A percentile compares a stretch with the other conserved stretches of the same genome.
These are phyloP conservation scores for Tenthredo scrophulariae DNA, from an alignment of 2,888 invertebrate genomes.

Conservation along the genomic window DNA sequence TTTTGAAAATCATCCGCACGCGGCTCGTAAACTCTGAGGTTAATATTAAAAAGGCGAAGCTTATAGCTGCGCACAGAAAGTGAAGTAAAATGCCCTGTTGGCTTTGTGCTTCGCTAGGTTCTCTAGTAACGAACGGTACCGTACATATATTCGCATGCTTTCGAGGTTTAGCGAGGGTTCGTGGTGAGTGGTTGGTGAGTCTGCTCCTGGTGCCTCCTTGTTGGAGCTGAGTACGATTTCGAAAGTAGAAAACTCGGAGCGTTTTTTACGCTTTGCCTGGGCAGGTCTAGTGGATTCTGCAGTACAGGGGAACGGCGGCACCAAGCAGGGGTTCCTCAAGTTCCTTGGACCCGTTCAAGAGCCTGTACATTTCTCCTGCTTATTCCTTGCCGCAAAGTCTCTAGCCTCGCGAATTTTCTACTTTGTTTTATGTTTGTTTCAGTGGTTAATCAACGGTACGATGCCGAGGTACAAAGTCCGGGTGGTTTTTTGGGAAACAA, in stretches of 20 bases:
- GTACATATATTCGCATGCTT: slow-evolving; percentile 10
- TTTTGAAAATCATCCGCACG: no score
- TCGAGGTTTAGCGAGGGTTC: slow-evolving; percentile 25
- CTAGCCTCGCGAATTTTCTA: slow-evolving; percentile 33
- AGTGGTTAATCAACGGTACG: slow-evolving; percentile 81
- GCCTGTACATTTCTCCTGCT: slow-evolving; percentile 25
- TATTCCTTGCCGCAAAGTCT: slow-evolving; percentile 57
- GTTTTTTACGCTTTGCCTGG: slow-evolving; percentile 33
- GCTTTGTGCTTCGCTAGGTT: slow-evolving; percentile 38
- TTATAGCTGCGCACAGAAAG: background rate
- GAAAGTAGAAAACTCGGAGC: slow-evolving; percentile 43
- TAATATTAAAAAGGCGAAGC: slow-evolving; percentile 10
- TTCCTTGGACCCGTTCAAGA: slow-evolving; percentile 34
- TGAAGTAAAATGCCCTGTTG: slow-evolving; percentile 12
- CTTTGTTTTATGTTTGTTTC: slow-evolving; percentile 62
- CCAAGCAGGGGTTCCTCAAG: slow-evolving; percentile 26
- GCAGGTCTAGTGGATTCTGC: slow-evolving; percentile 44
- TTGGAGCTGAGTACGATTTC: slow-evolving; percentile 44
- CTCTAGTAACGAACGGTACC: slow-evolving; percentile 27
- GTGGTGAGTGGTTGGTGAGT: slow-evolving; percentile 48
- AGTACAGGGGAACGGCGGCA: slow-evolving; percentile 2
- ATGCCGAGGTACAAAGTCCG: slow-evolving; percentile 82
- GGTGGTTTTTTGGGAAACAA: slow-evolving; percentile 81
- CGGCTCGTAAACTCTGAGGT: background rate
- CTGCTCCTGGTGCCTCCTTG: slow-evolving; percentile 36